Percentiles rank a stretch among this genome's conserved stretches.
Evolutionary conservation across 2,797 vertebrate genomes (phyloP).

Genomic region (Ctenochaetus hawaiiensis): DNA sequence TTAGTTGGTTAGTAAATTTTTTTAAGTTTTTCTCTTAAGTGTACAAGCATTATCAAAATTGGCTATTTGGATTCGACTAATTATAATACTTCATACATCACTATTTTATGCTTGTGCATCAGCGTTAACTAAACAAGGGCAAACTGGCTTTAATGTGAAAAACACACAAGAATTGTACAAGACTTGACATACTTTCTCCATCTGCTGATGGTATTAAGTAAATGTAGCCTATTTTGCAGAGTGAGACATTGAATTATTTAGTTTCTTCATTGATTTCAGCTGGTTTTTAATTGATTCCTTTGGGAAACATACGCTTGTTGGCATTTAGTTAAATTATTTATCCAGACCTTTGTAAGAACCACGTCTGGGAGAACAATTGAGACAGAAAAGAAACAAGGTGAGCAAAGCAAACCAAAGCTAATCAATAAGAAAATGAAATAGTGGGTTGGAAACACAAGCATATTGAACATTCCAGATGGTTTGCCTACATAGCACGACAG

Average conservation of each 20-base stretch:
- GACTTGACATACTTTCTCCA: background rate
- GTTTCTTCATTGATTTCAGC: conserved; percentile 1
- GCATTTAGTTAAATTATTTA: conserved; percentile 19
- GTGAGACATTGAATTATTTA: background rate
- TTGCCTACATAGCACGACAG: too few relatives aligned
- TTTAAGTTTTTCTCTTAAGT: background rate
- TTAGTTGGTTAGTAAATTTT: too few relatives aligned
- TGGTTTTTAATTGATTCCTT: background rate
- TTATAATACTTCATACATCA: too few relatives aligned
- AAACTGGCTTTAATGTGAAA: background rate
- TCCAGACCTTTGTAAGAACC: background rate
- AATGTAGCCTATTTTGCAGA: background rate
- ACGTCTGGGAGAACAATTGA: background rate
- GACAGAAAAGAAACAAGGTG: background rate
- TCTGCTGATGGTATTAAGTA: background rate
- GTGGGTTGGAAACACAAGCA: background rate
- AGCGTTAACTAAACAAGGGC: background rate
- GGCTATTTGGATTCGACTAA: too few relatives aligned
- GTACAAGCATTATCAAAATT: background rate
- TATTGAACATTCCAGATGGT: background rate
- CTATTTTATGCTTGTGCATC: background rate
- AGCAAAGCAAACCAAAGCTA: background rate
- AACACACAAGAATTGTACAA: background rate
- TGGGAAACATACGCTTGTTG: conserved; percentile 1
- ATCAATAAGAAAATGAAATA: background rate